Evolutionary conservation across 2,113 vertebrate species (phyloP), one percentile per base, ranked within the genome.

Genomic region (Oryzias curvinotus): DNA sequence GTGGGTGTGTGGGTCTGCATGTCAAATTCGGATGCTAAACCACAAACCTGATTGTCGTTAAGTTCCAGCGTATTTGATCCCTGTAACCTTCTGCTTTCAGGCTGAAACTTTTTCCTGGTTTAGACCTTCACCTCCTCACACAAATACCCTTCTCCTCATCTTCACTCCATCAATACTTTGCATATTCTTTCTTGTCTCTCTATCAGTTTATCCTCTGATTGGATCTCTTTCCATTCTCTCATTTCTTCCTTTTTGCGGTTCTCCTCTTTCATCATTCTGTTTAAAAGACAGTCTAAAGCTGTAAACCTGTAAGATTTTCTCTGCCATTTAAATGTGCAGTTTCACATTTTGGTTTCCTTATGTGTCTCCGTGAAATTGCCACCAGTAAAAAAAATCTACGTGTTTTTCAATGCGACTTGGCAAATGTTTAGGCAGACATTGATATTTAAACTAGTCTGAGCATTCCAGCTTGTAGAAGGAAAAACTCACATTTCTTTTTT

Each of bases 11-110:
- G n/a, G 3, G 14, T 16, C 2, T 47, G 18, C n/a, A 28, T 28
- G 5, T 28, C 26, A 28, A 21, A 1, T 21, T 21, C 21, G 21
- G 21, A 21, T 21, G 21, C 21, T 21, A 28, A 6, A 28, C 26
- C 1, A 28, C 26, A 62, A 73, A 85, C 75, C 73, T 85, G 80
- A 88, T 88, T 85, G 80, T 80, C 73, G 63, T 66, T 3, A 36
- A 78, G 66, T 30, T 45, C 0, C 3, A 64, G 52, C 65, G 64
- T 28, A 28, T 28, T 28, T 28, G 4, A 28, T 28, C 26, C 6
- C 26, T 28, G 26, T 28, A 28, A 28, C 26, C 2, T 28, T 28
- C 26, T 28, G 6, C 26, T 28, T 6, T 28, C 7, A 30, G 30
- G 30, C 7, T 30, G 30, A 30, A 30, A 30, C 30, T 30, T 36